Evolutionary conservation across 2,113 vertebrate species (phyloP), one percentile per base, ranked within the genome.

Genomic region (Silurus meridionalis): DNA sequence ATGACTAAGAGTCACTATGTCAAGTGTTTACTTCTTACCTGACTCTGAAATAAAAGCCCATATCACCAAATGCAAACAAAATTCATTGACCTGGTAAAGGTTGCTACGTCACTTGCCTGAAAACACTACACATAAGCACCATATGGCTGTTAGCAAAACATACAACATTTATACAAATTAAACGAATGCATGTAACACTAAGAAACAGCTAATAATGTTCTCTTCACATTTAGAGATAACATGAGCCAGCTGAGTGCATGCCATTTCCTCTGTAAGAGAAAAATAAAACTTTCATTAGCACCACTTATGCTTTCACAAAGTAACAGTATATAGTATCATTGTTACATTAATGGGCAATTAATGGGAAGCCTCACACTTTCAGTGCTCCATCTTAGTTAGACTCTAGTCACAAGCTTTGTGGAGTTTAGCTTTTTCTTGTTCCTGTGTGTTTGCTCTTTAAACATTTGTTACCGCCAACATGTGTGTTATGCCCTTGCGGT

Each of bases 21-120:
- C 15, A 66, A 85, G 83, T 84, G 83, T 85, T 85, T 78, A 63
- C 74, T 78, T 79, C 74, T 74, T 9, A 37, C 50, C 63, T 85
- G n/a, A 78, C 63, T 48, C 8, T 75, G 53, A 64, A 77, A 84
- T 52, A 52, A 75, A 84, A 84, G 23, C 13, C 25, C 71, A 71
- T 74, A 48, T 53, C 46, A 77, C 48, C 14, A 64, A 17, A 77
- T 77, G 52, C 7, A 74, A 84, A 63, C 72, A 64, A 53, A 84
- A 52, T 14, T 60, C 67, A 55, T 58, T 37, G 17, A 60, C 6
- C 53, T 72, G 55, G 60, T 60, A 72, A 72, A 60, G 53, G 23
- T 21, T 83, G 52, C 28, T 60, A 25, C 23, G n/a, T 60, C 55
- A 57, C 57, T 71, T 25, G 21, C 21, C 8, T 19, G 60, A 58